A percentile compares a stretch with the other conserved stretches of the same genome.
Evolutionary conservation across 2,113 vertebrate species (phyloP).

Genomic region (Syngnathus floridae): DNA sequence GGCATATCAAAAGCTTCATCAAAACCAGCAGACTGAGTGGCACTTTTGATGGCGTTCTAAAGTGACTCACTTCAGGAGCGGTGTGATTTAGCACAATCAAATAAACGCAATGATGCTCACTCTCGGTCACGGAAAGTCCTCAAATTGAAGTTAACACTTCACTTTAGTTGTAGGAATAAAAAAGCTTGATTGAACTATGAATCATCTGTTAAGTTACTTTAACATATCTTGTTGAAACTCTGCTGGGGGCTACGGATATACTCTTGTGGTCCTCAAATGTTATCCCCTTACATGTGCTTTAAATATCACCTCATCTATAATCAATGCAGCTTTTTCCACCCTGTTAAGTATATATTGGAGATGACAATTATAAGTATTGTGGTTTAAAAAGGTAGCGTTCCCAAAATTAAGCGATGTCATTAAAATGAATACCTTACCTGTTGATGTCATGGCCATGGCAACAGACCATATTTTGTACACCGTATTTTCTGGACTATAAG

Average conservation of each 20-base stretch:
- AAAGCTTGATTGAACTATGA: slow-evolving; percentile 43
- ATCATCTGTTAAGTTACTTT: not conserved
- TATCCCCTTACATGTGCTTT: not conserved
- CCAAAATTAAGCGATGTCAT: not conserved
- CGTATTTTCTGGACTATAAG: too few relatives aligned
- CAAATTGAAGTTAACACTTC: slow-evolving; percentile 49
- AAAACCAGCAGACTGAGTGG: slow-evolving; percentile 49
- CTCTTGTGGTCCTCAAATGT: not conserved
- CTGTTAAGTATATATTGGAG: not conserved
- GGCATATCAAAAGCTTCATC: slow-evolving; percentile 59
- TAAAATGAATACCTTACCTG: not conserved
- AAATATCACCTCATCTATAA: not conserved
- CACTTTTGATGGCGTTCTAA: slow-evolving; percentile 54
- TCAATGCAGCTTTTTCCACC: not conserved
- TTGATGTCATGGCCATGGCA: too few relatives aligned
- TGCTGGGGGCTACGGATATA: not conserved
- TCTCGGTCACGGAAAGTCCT: slow-evolving; percentile 45
- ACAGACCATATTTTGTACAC: too few relatives aligned
- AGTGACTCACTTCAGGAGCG: slow-evolving; percentile 47
- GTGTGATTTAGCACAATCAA: slow-evolving; percentile 50
- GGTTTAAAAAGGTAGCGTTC: not conserved
- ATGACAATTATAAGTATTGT: not conserved
- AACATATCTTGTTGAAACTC: not conserved
- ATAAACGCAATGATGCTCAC: slow-evolving; percentile 50
- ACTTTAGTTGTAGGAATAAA: slow-evolving; percentile 46